A percentile compares a stretch with the other conserved stretches of the same genome.
phyloP scores from a whole-genome alignment of 1,140 invertebrate species.

The Charaxes varanes region DNA sequence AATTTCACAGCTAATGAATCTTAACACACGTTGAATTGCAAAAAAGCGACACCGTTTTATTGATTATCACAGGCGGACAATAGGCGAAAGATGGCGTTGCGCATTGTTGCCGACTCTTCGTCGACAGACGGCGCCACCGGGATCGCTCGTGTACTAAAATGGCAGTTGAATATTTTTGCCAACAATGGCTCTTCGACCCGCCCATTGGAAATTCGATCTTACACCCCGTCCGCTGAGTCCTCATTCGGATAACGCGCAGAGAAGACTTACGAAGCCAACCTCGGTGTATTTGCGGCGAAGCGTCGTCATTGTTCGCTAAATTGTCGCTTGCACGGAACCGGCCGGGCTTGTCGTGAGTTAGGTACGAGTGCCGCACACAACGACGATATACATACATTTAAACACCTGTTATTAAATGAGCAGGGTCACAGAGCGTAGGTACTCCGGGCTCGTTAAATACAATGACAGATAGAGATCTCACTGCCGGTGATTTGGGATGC shows the following conservation, averaged over 20 bases:
- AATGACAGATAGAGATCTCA: slow-evolving; percentile 62
- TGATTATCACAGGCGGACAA: slow-evolving; percentile 66
- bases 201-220: slow-evolving; percentile 28
- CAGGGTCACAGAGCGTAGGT: slow-evolving; percentile 58
- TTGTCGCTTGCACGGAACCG: slow-evolving; percentile 69
- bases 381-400: slow-evolving; percentile 63
- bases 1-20: slow-evolving; percentile 19
- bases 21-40: slow-evolving; percentile 15
- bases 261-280: slow-evolving; percentile 56
- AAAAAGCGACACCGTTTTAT: slow-evolving; percentile 55
- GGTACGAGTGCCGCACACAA: slow-evolving; percentile 59
- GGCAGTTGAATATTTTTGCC: slow-evolving; percentile 70
- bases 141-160: slow-evolving; percentile 66
- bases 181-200: slow-evolving; percentile 25
- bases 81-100: slow-evolving; percentile 67
- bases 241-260: slow-evolving; percentile 16
- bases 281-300: slow-evolving; percentile 61
- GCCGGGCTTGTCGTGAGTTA: slow-evolving; percentile 65
- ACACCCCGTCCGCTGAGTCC: slow-evolving; percentile 14
- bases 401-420: slow-evolving; percentile 71
- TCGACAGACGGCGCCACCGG: slow-evolving; percentile 68
- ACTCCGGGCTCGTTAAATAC: slow-evolving; percentile 59
- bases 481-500: slow-evolving; percentile 49
- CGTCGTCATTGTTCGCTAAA: slow-evolving; percentile 72
- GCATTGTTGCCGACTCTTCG: slow-evolving; percentile 55